Percentiles rank a stretch among this genome's conserved stretches.
phyloP scores from a whole-genome alignment of 2,113 vertebrate species.

The Willisornis vidua region DNA sequence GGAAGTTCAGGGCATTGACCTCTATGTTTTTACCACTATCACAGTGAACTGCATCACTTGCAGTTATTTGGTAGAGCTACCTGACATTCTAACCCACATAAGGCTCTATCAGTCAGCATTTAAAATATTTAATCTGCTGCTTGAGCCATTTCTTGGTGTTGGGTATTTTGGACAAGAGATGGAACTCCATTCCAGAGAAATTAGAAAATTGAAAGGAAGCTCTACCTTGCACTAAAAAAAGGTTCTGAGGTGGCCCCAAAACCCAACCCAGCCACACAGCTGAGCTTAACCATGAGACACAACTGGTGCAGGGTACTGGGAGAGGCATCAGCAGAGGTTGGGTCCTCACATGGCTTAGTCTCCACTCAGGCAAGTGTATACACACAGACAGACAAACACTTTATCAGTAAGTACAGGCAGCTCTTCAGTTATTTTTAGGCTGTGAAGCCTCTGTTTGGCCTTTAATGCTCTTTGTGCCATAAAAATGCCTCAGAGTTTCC shows the following conservation, averaged over 20 bases:
- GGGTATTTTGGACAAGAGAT: background rate
- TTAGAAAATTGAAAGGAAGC: background rate
- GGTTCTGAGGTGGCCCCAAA: background rate
- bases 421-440: background rate
- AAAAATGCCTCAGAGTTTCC: background rate
- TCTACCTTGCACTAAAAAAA: background rate
- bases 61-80: background rate
- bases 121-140: background rate
- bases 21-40: background rate
- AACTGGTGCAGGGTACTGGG: fast-evolving
- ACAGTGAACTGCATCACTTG: background rate
- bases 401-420: background rate
- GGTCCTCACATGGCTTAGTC: fast-evolving
- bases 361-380: background rate
- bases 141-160: background rate
- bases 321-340: background rate
- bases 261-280: fast-evolving
- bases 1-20: background rate
- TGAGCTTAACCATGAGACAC: fast-evolving
- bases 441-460: background rate
- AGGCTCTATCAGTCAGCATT: background rate
- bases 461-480: background rate
- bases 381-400: background rate
- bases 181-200: background rate
- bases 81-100: background rate